Evolutionary conservation across 2,113 vertebrate species (phyloP).

Genomic region (Sminthopsis crassicaudata): DNA sequence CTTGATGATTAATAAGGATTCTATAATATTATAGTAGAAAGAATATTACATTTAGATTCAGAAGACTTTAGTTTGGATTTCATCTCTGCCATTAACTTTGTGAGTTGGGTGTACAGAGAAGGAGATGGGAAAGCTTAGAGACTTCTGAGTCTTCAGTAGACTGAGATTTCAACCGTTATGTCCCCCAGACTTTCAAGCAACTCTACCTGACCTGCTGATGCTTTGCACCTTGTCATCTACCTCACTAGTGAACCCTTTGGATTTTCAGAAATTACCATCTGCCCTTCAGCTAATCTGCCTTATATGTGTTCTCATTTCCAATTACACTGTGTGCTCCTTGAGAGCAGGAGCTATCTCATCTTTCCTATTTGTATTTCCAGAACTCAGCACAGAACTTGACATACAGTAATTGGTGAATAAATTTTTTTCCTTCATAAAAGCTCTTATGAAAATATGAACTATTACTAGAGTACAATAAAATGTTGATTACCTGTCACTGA

Average conservation of each 20-base stretch:
- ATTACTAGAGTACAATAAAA: background rate
- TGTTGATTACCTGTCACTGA: background rate
- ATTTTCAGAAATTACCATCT: background rate
- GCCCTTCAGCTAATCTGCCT: background rate
- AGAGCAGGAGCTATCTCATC: background rate
- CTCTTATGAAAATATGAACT: background rate
- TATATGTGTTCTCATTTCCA: background rate
- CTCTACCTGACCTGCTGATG: background rate
- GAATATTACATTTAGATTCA: background rate
- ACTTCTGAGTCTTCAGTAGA: too few relatives aligned
- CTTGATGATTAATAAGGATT: background rate
- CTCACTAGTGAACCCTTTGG: background rate
- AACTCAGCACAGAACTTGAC: background rate
- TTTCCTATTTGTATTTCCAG: background rate
- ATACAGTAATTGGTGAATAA: background rate
- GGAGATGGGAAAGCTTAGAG: background rate
- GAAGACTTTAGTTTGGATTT: background rate
- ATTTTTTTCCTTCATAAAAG: background rate
- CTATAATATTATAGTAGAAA: background rate
- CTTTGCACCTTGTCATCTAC: background rate
- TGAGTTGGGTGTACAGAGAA: background rate
- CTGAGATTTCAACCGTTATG: background rate
- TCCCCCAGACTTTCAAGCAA: background rate
- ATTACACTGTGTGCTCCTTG: background rate
- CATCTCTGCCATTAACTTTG: background rate